Conservation (phyloP, 2,888 invertebrate genomes). For the Platycheirus albimanus region DNA sequence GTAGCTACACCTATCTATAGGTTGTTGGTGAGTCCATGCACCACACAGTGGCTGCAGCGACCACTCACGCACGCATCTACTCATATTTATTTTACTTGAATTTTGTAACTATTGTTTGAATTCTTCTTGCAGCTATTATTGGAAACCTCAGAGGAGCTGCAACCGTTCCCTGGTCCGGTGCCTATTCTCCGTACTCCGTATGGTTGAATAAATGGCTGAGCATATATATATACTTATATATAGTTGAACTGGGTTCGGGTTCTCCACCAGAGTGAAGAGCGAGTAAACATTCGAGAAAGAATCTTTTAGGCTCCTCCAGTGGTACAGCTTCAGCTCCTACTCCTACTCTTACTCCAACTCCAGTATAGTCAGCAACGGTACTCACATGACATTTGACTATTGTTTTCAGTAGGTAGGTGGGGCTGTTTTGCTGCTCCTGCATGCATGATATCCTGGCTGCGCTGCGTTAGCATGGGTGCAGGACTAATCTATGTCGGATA, state of each 20-base stretch:
- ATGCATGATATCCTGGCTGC: slow-evolving; percentile 57
- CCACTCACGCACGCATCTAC: slow-evolving; percentile 72
- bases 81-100: slow-evolving; percentile 74
- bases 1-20: neutral
- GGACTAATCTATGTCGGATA: slow-evolving; percentile 75
- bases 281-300: slow-evolving; percentile 73
- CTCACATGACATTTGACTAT: slow-evolving; percentile 71
- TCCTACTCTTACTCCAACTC: too few relatives aligned
- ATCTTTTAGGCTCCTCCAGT: slow-evolving; percentile 58
- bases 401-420: slow-evolving; percentile 62
- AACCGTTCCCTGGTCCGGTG: slow-evolving; percentile 36
- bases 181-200: slow-evolving; percentile 41
- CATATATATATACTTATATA: neutral
- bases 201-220: slow-evolving; percentile 64
- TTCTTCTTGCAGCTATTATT: slow-evolving; percentile 74
- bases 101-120: slow-evolving; percentile 75
- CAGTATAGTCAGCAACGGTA: slow-evolving; percentile 46
- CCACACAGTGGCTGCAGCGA: slow-evolving; percentile 52
- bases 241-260: slow-evolving; percentile 16
- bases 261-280: slow-evolving; percentile 53
- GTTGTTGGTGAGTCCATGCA: slow-evolving; percentile 26
- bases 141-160: slow-evolving; percentile 74
- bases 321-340: slow-evolving; percentile 15
- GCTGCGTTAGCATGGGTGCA: slow-evolving; percentile 59
- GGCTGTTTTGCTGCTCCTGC: slow-evolving; percentile 49